A percentile compares a stretch with the other conserved stretches of the same genome.
Conservation (phyloP, 2,113 vertebrate genomes). For the Gasterosteus aculeatus region DNA sequence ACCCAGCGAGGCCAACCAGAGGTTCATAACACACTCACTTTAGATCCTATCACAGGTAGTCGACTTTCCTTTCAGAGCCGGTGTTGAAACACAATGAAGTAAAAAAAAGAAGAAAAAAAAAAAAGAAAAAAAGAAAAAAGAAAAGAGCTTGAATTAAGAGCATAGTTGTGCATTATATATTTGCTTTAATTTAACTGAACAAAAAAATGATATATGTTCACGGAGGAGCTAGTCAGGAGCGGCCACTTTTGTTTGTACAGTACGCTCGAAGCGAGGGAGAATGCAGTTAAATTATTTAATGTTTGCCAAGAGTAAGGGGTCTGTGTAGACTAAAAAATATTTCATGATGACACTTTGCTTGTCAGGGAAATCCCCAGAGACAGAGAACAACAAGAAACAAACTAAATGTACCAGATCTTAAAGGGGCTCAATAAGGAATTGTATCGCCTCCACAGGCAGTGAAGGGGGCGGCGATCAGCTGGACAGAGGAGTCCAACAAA, state of each 20-base stretch:
- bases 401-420: conserved; percentile 23
- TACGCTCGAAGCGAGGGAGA: conserved; percentile 5
- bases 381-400: conserved; percentile 28
- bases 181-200: conserved; percentile 43
- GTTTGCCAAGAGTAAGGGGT: conserved; percentile 24
- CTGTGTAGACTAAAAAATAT: conserved; percentile 38
- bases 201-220: conserved; percentile 25
- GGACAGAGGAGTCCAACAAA: neutral
- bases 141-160: neutral
- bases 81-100: neutral
- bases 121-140: neutral
- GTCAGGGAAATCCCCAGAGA: conserved; percentile 22
- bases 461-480: neutral
- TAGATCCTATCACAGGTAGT: neutral
- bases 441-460: neutral
- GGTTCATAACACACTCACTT: conserved; percentile 17
- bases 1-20: conserved; percentile 46
- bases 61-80: neutral
- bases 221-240: conserved; percentile 15
- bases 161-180: neutral
- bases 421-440: neutral
- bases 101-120: neutral
- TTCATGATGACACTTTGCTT: conserved; percentile 37
- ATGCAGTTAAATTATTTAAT: conserved; percentile 47
- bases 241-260: conserved; percentile 24